Evolutionary conservation across 2,113 vertebrate genomes (phyloP), one percentile per base, ranked within the genome.

Genomic region (Brevimyrus niger): DNA sequence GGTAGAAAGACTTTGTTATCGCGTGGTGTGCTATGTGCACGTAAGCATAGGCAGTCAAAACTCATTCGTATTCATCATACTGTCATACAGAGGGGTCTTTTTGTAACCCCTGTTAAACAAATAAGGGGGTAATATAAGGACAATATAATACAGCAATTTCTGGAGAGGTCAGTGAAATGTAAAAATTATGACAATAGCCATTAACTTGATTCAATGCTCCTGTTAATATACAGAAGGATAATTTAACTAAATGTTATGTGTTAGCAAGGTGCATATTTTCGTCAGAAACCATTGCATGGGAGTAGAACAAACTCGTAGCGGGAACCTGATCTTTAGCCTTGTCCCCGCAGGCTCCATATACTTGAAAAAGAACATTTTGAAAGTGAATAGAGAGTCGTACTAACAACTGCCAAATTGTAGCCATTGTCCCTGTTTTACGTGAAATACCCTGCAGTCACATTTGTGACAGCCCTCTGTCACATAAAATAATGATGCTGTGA

Each of bases 361-460:
- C 87, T 86, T 50, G 5, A 87, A 83, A 38, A 65, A 58, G 90
- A 86, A 91, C 83, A 88, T 73, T 44, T 73, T 90, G 90, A 88
- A 47, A 87, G 10, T 31, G 73, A 91, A 61, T 89, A 19, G 83
- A 19, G 51, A 90, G 5, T 47, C 83, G 87, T 73, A 88, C 31
- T 80, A 89, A 87, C 82, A 88, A 69, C 35, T 0, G 65, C 11
- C 35, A 90, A 89, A 90, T 90, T 47, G 89, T 89, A 86, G 23
- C 27, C n/a, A 46, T 84, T 35, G 73, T 19, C 35, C 73, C 35
- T 42, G 35, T 17, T 80, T 19, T 80, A 80, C n/a, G 11, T 17
- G 15, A 80, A 15, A 42, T 80, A 80, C 73, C 73, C 73, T 42
- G 73, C 73, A 80, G 73, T 38, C 73, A 38, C 73, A 42, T 80